phyloP scores from a whole-genome alignment of 2,113 vertebrate species.

The Dicaeum eximium region DNA sequence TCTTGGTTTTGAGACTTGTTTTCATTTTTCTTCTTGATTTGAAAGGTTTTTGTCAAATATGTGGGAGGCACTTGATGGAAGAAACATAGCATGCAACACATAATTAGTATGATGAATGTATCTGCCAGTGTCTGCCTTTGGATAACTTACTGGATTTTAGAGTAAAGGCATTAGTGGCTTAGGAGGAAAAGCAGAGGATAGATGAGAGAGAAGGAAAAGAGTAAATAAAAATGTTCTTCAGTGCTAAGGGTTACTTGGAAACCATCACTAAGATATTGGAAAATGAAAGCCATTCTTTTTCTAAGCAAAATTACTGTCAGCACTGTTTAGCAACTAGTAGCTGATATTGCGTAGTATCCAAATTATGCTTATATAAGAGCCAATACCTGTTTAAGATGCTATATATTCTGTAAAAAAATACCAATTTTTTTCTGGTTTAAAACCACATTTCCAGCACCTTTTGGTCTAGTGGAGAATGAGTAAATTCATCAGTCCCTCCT shows the following conservation, averaged over 20 bases:
- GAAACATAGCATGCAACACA: slow-evolving; percentile 8
- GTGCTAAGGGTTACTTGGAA: not conserved
- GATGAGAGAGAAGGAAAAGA: not conserved
- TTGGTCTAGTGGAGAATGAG: not conserved
- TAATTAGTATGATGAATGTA: slow-evolving; percentile 56
- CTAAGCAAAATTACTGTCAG: not conserved
- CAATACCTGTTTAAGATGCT: not conserved
- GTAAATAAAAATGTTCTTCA: not conserved
- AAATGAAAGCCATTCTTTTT: not conserved
- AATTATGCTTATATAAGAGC: not conserved
- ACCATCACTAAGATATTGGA: not conserved
- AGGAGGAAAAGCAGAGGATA: not conserved
- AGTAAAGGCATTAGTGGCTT: not conserved
- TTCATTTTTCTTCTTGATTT: slow-evolving; percentile 48
- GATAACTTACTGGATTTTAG: not conserved
- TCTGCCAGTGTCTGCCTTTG: not conserved
- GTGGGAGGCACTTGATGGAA: slow-evolving; percentile 24
- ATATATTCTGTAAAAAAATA: not conserved
- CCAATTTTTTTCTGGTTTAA: not conserved
- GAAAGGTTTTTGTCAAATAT: slow-evolving; percentile 62
- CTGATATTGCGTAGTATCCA: accelerated
- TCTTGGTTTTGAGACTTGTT: slow-evolving; percentile 1
- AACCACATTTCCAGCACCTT: not conserved
- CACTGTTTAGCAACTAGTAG: not conserved
- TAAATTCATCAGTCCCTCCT: not conserved